Base-by-base conservation (phyloP, 2,113 vertebrate genomes). In the Anhinga rufa region DNA sequence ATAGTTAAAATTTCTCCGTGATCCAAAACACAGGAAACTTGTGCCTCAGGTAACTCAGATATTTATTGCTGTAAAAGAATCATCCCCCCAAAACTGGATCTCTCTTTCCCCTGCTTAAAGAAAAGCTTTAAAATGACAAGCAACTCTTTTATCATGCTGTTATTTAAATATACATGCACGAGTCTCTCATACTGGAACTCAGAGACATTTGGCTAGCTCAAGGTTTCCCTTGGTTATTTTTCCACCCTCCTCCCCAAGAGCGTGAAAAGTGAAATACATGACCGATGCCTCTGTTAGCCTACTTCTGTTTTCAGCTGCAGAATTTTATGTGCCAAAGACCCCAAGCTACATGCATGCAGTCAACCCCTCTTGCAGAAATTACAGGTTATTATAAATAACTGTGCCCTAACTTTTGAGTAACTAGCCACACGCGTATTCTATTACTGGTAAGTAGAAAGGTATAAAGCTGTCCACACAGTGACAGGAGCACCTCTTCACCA, bases 21-120 rank as follows among this genome's bases (percentile, higher is more conserved):
- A 61, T 17, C 38, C 31, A 66, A 57, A n/a, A 3, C 28, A 32
- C 12, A 9, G 54, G 17, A n/a, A 32, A 34, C 31, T 34, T 10
- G 31, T 36, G 25, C 25, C 19, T 55, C 51, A 2, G 42, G 55
- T 48, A 51, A 32, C 52, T 40, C 21, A 9, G 25, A 3, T 11
- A 29, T 29, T 40, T 31, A 54, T 6, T 65, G 46, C n/a, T 75
- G 8, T 22, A 32, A n/a, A 52, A 46, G 7, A 71, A 62, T 7
- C 16, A 26, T 3, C 32, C 49, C 19, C 14, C 6, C 5, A 5
- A 14, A 36, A 70, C 0, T 24, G 7, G 1, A 4, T 9, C 9
- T 31, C 18, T 77, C 26, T 49, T 65, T 57, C 24, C 20, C 19
- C 32, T 46, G 31, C 36, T 66, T 34, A 17, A 72, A 87, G 25